Percentiles rank a stretch among this genome's conserved stretches.
These are phyloP conservation scores for Glyphotaelius pellucidus DNA, from an alignment of 2,888 invertebrate genomes.

Conservation along the genomic window DNA sequence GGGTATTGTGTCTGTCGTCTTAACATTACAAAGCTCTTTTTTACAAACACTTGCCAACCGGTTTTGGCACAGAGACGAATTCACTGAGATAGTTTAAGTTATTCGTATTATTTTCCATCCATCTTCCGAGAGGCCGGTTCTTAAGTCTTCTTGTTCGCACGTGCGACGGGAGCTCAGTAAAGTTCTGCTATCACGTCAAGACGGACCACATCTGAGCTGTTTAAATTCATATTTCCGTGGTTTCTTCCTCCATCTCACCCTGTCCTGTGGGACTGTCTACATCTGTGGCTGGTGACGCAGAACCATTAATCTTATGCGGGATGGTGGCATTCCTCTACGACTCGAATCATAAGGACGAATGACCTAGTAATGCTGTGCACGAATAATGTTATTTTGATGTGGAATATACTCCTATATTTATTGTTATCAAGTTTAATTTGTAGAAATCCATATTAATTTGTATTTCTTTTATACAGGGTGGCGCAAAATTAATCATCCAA, in stretches of 20 bases:
- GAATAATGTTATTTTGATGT: neutral
- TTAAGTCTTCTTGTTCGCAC: neutral
- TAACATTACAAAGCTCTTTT: neutral
- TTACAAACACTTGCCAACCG: too few species aligned
- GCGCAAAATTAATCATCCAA: too few species aligned
- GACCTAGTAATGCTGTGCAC: neutral
- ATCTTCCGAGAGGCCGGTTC: neutral
- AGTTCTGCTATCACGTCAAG: neutral
- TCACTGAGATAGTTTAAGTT: too few species aligned
- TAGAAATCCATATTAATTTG: too few species aligned
- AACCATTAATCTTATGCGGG: constrained; percentile 24
- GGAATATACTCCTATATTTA: too few species aligned
- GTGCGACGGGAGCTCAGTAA: neutral
- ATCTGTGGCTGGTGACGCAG: constrained; percentile 24
- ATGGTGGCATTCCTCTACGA: constrained; percentile 16
- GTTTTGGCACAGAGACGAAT: neutral
- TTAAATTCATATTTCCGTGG: neutral
- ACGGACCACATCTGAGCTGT: neutral
- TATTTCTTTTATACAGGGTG: too few species aligned
- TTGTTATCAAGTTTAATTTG: too few species aligned
- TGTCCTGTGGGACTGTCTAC: constrained; percentile 16
- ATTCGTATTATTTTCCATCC: neutral
- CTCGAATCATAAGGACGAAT: constrained; percentile 15
- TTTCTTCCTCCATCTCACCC: neutral
- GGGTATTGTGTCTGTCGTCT: too few species aligned